Evolutionary conservation across 1,140 invertebrate genomes (phyloP).

Genomic region (Ditylenchus dipsaci): DNA sequence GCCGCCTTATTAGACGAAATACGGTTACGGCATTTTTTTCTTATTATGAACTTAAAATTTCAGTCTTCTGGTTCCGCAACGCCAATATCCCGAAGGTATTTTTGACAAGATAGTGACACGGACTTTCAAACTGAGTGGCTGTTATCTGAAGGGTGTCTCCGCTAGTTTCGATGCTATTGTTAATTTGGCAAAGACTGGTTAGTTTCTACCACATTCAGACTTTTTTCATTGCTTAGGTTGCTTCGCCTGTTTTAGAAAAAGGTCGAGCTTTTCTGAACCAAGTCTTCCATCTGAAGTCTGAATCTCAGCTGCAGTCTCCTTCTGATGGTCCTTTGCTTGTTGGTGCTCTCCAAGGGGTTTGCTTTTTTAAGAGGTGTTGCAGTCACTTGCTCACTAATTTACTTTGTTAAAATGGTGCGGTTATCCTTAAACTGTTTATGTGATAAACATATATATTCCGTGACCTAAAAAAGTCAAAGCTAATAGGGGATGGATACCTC

Average conservation of each 20-base stretch:
- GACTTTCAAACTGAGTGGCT: constrained; percentile 67
- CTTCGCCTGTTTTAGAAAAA: constrained; percentile 22
- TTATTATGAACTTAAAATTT: too few relatives aligned
- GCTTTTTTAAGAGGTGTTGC: too few relatives aligned
- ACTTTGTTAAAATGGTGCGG: too few relatives aligned
- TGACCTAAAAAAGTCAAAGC: too few relatives aligned
- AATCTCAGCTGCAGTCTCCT: constrained; percentile 30
- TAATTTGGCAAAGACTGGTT: constrained; percentile 47
- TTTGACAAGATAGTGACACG: constrained; percentile 76
- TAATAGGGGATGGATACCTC: too few relatives aligned
- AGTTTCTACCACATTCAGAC: background rate
- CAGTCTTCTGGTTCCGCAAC: constrained; percentile 77
- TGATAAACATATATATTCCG: too few relatives aligned
- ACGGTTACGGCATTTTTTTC: too few relatives aligned
- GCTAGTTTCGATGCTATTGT: constrained; percentile 36
- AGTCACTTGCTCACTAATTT: too few relatives aligned
- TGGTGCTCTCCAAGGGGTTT: constrained; percentile 10
- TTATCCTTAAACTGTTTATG: too few relatives aligned
- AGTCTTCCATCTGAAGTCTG: constrained; percentile 42
- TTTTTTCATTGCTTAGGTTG: background rate
- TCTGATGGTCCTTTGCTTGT: constrained; percentile 32
- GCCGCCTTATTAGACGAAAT: too few relatives aligned
- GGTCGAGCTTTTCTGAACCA: constrained; percentile 48
- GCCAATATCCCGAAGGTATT: constrained; percentile 68
- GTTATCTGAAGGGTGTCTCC: constrained; percentile 64